Evolutionary conservation across 2,797 vertebrate genomes (phyloP).

Genomic region (Lycodopsis pacificus): DNA sequence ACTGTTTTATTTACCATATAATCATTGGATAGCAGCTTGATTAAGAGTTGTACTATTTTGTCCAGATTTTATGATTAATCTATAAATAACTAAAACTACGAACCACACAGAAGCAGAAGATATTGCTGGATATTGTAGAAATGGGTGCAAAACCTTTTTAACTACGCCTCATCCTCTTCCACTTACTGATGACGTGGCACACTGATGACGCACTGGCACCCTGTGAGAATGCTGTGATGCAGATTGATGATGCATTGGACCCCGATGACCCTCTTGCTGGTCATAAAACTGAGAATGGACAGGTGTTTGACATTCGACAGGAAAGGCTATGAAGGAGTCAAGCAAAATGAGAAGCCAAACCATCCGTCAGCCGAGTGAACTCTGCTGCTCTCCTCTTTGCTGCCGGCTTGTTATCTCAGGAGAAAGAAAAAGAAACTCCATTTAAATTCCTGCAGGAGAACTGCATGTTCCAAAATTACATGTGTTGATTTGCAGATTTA

Average conservation of each 20-base stretch:
- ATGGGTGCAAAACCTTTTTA: neutral
- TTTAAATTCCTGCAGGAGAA: neutral
- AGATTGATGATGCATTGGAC: constrained; percentile 36
- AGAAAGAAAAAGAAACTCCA: neutral
- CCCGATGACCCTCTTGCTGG: constrained; percentile 35
- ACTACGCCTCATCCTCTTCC: neutral
- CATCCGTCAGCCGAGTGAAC: constrained; percentile 21
- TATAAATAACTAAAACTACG: neutral
- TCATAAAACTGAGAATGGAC: constrained; percentile 37
- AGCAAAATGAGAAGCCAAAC: constrained; percentile 31
- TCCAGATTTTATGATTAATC: neutral
- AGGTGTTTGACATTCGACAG: constrained; percentile 56
- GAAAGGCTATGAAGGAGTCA: constrained; percentile 31
- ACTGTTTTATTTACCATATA: neutral
- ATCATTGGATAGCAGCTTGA: neutral
- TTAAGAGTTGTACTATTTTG: neutral
- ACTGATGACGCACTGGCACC: constrained; percentile 29
- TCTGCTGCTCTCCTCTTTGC: constrained; percentile 2
- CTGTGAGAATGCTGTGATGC: constrained; percentile 35
- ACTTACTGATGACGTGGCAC: constrained; percentile 21
- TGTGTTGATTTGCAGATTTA: constrained; percentile 29
- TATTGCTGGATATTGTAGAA: neutral
- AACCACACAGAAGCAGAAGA: neutral
- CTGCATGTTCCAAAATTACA: constrained; percentile 1
- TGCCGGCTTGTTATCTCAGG: constrained; percentile 28